Evolutionary conservation across 1,140 invertebrate species (phyloP).

Genomic region (Panulirus ornatus): DNA sequence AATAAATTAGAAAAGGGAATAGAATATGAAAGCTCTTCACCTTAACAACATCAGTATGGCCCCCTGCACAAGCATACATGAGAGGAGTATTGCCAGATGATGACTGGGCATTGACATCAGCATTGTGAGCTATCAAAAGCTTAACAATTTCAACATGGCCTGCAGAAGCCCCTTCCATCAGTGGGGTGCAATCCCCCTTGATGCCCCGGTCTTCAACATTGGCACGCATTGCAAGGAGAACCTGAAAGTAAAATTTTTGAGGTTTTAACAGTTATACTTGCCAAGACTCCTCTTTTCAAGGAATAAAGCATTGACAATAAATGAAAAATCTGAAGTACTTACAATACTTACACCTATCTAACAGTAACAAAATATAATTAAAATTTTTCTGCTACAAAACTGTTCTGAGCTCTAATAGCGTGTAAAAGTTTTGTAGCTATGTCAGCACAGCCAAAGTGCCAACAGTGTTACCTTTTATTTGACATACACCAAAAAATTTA

Average conservation of each 20-base stretch:
- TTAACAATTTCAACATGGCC: constrained; percentile 96
- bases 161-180: constrained; percentile 97
- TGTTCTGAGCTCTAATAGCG: no score
- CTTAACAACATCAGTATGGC: constrained; percentile 93
- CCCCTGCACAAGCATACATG: constrained; percentile 98
- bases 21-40: constrained; percentile 31
- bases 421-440: no score
- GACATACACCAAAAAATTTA: no score
- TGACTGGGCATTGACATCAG: constrained; percentile 84
- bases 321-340: no score
- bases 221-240: constrained; percentile 96
- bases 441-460: no score
- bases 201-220: constrained; percentile 97
- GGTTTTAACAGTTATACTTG: neutral
- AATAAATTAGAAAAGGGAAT: no score
- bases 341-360: no score
- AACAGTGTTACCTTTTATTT: no score
- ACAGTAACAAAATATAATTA: no score
- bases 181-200: constrained; percentile 96
- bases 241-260: constrained; percentile 80
- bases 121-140: constrained; percentile 92
- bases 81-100: constrained; percentile 92
- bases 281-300: no score
- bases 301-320: no score
- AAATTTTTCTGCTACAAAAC: no score